Percentiles rank a stretch among this genome's conserved stretches.
These are phyloP conservation scores for Mycetomoellerius zeteki DNA, from an alignment of 1,140 invertebrate species.

Conservation along the genomic window DNA sequence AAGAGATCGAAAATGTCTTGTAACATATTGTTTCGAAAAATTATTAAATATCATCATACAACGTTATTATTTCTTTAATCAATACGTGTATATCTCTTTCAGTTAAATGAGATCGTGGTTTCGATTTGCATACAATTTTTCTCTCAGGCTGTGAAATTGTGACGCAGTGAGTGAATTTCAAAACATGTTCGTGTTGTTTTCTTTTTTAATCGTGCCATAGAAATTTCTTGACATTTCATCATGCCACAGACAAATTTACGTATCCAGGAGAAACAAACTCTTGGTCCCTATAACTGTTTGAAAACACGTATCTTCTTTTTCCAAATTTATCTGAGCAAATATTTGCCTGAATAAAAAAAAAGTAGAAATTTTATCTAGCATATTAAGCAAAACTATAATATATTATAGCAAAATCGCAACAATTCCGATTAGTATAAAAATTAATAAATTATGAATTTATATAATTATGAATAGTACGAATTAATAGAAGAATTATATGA, in stretches of 20 bases:
- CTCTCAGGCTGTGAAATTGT: conserved; percentile 68
- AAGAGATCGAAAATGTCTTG: neutral
- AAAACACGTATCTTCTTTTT: conserved; percentile 60
- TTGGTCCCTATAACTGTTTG: conserved; percentile 80
- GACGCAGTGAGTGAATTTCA: conserved; percentile 44
- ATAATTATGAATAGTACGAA: neutral
- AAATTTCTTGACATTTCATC: conserved; percentile 42
- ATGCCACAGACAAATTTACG: conserved; percentile 46
- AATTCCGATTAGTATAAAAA: neutral
- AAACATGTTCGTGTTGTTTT: conserved; percentile 44
- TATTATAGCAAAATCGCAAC: neutral
- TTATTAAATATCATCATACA: conserved; percentile 22
- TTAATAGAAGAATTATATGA: neutral
- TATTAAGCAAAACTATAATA: neutral
- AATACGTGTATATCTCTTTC: neutral
- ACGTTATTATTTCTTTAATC: conserved; percentile 14
- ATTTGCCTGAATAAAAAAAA: conserved; percentile 16
- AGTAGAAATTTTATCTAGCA: neutral
- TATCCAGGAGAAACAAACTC: conserved; percentile 76
- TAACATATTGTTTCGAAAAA: neutral
- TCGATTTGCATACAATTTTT: conserved; percentile 58
- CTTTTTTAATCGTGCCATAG: conserved; percentile 18
- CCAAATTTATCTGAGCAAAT: conserved; percentile 43
- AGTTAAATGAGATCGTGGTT: neutral
- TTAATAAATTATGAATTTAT: neutral